A percentile compares a stretch with the other conserved stretches of the same genome.
These are phyloP conservation scores for Rhynchonycteris naso DNA, from an alignment of 2,797 vertebrate genomes.

Conservation along the genomic window DNA sequence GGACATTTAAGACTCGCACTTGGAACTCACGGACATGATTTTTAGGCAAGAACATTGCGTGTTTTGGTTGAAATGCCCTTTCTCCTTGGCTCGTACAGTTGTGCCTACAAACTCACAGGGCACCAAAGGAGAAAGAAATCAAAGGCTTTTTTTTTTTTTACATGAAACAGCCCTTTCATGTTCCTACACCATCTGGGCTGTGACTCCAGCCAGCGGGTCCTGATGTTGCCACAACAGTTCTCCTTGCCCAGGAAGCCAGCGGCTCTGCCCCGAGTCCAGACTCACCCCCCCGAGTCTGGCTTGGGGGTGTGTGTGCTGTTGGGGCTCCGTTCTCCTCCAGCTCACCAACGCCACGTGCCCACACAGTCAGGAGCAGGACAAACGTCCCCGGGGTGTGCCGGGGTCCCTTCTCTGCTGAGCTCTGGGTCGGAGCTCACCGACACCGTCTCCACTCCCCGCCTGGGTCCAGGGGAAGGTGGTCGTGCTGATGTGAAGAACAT, in stretches of 20 bases:
- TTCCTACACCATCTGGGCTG: conserved; percentile 69
- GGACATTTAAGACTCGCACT: conserved; percentile 60
- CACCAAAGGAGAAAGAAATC: conserved; percentile 66
- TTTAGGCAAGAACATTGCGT: conserved; percentile 42
- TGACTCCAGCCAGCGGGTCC: conserved; percentile 52
- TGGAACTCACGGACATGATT: conserved; percentile 37
- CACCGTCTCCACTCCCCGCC: neutral
- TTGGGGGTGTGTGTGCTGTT: no score
- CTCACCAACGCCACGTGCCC: neutral
- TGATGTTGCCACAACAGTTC: neutral
- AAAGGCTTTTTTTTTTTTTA: conserved; percentile 73
- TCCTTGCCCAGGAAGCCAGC: neutral
- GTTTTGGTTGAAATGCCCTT: conserved; percentile 56
- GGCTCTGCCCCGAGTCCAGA: neutral
- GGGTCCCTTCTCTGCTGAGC: neutral
- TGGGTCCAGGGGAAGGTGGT: neutral
- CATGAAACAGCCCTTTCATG: conserved; percentile 73
- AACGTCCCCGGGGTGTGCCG: neutral
- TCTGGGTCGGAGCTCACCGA: neutral
- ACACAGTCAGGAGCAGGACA: neutral
- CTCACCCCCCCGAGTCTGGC: neutral
- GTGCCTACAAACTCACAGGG: conserved; percentile 58
- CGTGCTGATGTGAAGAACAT: conserved; percentile 4
- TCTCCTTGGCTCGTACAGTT: conserved; percentile 37
- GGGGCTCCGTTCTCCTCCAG: neutral